phyloP scores from a whole-genome alignment of 2,888 invertebrate species.

The Aplocera efformata region DNA sequence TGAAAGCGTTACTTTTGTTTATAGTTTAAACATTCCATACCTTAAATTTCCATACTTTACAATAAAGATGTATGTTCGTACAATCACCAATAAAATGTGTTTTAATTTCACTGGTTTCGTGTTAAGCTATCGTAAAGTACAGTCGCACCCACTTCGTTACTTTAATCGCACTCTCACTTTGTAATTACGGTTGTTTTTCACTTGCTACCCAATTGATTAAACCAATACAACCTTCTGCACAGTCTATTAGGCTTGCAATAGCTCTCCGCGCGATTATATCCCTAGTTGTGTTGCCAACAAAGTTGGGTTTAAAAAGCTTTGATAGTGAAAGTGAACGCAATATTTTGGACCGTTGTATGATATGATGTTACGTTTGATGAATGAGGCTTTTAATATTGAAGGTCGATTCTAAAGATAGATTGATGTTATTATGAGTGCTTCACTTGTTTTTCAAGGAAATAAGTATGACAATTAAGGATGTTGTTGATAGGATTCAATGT shows the following conservation, averaged over 20 bases:
- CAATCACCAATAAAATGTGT: conserved; percentile 1
- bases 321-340: conserved; percentile 20
- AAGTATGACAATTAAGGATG: neutral
- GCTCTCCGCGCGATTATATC: conserved; percentile 11
- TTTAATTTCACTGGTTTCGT: conserved; percentile 30
- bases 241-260: conserved; percentile 1
- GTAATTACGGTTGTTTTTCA: conserved; percentile 38
- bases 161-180: conserved; percentile 32
- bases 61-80: neutral
- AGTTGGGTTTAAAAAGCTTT: conserved; percentile 1
- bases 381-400: conserved; percentile 26
- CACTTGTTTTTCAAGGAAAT: conserved; percentile 1
- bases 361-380: conserved; percentile 25
- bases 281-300: conserved; percentile 1
- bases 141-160: conserved; percentile 37
- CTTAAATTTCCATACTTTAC: too few species aligned
- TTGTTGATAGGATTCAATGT: too few species aligned
- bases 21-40: too few species aligned
- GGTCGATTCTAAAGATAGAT: conserved; percentile 23
- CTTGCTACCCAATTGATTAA: conserved; percentile 23
- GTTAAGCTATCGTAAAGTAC: conserved; percentile 33
- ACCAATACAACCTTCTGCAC: conserved; percentile 15
- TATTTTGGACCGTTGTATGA: conserved; percentile 15
- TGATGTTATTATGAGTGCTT: conserved; percentile 6
- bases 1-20: too few species aligned